phyloP scores from a whole-genome alignment of 1,140 invertebrate species.

The Neodiprion lecontei region DNA sequence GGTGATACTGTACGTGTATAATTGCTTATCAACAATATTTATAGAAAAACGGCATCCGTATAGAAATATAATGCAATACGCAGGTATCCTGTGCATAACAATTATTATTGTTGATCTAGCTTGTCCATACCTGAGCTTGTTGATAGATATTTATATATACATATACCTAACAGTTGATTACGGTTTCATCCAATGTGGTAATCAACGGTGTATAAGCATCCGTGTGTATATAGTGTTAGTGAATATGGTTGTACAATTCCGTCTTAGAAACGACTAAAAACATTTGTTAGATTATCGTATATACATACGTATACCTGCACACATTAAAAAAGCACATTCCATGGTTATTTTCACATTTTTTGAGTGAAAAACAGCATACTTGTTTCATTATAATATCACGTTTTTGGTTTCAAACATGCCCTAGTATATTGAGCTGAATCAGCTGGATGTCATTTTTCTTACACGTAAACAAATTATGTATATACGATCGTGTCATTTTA shows the following conservation, averaged over 20 bases:
- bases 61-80: no score
- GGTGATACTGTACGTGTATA: no score
- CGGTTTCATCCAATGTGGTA: background rate
- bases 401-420: no score
- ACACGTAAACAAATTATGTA: no score
- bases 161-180: background rate
- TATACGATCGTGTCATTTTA: no score
- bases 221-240: background rate
- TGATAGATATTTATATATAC: no score
- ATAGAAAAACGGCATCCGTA: no score
- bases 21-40: no score
- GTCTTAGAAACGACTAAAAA: background rate
- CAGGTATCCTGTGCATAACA: background rate
- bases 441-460: no score
- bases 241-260: background rate
- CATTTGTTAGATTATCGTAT: background rate
- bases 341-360: background rate
- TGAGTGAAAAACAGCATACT: no score
- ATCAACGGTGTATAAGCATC: background rate
- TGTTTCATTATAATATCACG: no score
- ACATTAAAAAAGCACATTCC: conserved; percentile 7
- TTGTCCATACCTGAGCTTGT: background rate
- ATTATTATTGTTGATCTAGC: conserved; percentile 3
- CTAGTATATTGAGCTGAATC: no score
- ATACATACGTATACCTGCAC: background rate